Percentiles rank a stretch among this genome's conserved stretches.
These are phyloP conservation scores for Scaptomyza polygonia DNA, from an alignment of 2,888 invertebrate species.

Conservation along the genomic window DNA sequence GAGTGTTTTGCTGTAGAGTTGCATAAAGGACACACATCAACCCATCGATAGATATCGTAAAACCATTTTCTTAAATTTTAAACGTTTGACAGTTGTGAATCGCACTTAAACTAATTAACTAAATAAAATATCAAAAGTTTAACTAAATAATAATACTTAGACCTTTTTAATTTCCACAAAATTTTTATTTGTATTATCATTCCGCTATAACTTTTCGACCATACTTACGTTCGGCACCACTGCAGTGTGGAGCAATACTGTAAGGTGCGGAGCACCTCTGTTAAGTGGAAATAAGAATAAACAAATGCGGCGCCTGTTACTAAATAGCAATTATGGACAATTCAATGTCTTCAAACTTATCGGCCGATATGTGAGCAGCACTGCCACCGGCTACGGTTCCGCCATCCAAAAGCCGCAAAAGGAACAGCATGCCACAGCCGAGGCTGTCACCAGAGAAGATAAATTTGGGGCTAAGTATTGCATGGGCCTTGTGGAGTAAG, in stretches of 20 bases:
- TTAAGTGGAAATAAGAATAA: slow-evolving; percentile 29
- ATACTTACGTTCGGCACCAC: slow-evolving; percentile 5
- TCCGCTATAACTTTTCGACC: slow-evolving; percentile 5
- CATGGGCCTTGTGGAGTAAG: slow-evolving; percentile 87
- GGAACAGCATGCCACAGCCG: slow-evolving; percentile 5
- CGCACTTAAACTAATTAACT: not conserved
- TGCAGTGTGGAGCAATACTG: slow-evolving; percentile 32
- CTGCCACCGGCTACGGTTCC: not conserved
- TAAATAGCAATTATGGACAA: slow-evolving; percentile 45
- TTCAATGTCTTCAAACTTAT: slow-evolving; percentile 36
- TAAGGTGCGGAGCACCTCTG: slow-evolving; percentile 44
- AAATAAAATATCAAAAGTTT: not conserved
- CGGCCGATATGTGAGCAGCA: slow-evolving; percentile 28
- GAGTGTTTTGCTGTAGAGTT: slow-evolving; percentile 50
- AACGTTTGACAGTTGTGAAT: not conserved
- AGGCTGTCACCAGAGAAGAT: slow-evolving; percentile 40
- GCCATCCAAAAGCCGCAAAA: slow-evolving; percentile 15
- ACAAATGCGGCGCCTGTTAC: slow-evolving; percentile 68
- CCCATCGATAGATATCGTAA: slow-evolving; percentile 22
- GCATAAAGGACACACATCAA: slow-evolving; percentile 26
- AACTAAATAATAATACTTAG: not conserved
- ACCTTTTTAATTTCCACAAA: not conserved
- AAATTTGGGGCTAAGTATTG: slow-evolving; percentile 85
- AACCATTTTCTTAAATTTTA: not conserved
- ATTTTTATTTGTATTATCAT: not conserved